Base-by-base conservation (phyloP, 2,888 invertebrate species). In the Plutella xylostella region DNA sequence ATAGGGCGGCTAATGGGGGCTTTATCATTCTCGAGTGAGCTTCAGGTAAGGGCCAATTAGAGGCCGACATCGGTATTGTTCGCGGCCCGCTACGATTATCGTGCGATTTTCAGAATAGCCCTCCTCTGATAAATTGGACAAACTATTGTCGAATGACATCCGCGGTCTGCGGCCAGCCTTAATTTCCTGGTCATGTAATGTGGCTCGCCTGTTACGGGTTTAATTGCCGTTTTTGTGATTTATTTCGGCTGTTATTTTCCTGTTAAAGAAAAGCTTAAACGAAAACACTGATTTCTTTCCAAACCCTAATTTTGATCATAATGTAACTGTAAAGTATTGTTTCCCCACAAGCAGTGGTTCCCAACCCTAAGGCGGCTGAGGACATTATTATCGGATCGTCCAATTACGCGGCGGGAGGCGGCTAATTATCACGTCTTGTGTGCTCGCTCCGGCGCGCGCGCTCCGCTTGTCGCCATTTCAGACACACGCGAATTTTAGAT, bases 41-140 rank as follows among this genome's bases (percentile, higher is more conserved):
- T 82, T 70, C 79, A 80, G 83, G 83, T 82, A 82, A 83, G 83
- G 80, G 83, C 83, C 83, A 83, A 83, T 83, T 83, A 83, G 80
- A 83, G 73, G 70, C 79, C 75, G 73, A 69, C 78, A 75, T 78
- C 79, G 80, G 80, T 71, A 82, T 83, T 82, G 82, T 82, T 82
- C 82, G 74, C 70, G 63, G 67, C 60, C 65, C 76, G 74, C 76
- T 80, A 79, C 80, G 82, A 78, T 82, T 79, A 79, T 79, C 74
- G n/a, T n/a, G n/a, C n/a, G n/a, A n/a, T n/a, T n/a, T 17, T 72
- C 72, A 72, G 76, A 77, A 77, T 76, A 72, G 68, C 73, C 70
- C 73, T 74, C 68, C 65, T 65, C 74, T 78, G 80, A 80, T 83
- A 80, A 80, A 82, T 83, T 80, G 79, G 77, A 74, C 78, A 78